Percentiles rank a stretch among this genome's conserved stretches.
phyloP scores from a whole-genome alignment of 2,888 invertebrate species.

The Eristalis pertinax region DNA sequence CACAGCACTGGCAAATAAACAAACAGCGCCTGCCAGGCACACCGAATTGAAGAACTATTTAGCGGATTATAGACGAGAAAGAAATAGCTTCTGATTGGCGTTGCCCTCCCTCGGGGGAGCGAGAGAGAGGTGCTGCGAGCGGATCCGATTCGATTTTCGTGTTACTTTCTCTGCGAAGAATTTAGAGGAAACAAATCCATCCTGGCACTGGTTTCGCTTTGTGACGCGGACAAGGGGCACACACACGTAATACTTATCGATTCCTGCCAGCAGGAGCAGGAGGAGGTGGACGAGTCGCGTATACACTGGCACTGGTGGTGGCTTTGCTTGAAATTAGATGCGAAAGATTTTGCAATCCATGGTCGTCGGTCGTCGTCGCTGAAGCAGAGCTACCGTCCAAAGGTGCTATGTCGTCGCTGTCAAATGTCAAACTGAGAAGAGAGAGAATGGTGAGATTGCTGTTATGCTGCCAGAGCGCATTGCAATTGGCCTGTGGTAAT shows the following conservation, averaged over 20 bases:
- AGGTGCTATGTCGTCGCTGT: slow-evolving; percentile 49
- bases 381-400: slow-evolving; percentile 21
- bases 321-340: slow-evolving; percentile 6
- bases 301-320: background rate
- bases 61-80: background rate
- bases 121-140: background rate
- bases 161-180: slow-evolving; percentile 42
- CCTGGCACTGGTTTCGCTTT: background rate
- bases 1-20: background rate
- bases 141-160: slow-evolving; percentile 13
- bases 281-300: background rate
- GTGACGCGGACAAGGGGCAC: background rate
- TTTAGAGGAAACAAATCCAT: slow-evolving; percentile 27
- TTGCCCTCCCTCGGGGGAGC: slow-evolving; percentile 4
- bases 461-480: slow-evolving; percentile 10
- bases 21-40: background rate
- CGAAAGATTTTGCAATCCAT: slow-evolving; percentile 8
- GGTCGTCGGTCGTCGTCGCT: background rate
- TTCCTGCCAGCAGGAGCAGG: background rate
- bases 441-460: slow-evolving; percentile 27
- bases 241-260: background rate
- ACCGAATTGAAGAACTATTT: background rate
- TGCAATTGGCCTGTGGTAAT: slow-evolving; percentile 6
- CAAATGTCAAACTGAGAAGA: slow-evolving; percentile 62
- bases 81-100: background rate